Percentiles rank a stretch among this genome's conserved stretches.
Conservation (phyloP, 2,888 invertebrate genomes). For the Chesias legatella region DNA sequence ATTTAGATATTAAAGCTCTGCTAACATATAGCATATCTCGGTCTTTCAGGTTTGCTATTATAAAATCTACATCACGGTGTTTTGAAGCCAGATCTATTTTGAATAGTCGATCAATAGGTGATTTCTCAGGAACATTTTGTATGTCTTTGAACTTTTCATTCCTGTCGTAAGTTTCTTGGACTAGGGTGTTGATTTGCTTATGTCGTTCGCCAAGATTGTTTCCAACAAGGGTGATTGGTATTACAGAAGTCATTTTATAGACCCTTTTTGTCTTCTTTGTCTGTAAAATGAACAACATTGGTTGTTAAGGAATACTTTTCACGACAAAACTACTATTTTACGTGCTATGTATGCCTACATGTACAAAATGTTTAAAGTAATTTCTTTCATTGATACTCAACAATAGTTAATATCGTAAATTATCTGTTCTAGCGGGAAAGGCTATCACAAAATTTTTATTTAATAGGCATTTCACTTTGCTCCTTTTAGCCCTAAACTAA, state of each 20-base stretch:
- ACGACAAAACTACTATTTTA: too few species aligned
- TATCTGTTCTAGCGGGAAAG: too few species aligned
- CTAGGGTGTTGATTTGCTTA: slow-evolving; percentile 25
- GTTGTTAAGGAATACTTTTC: too few species aligned
- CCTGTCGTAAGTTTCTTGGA: slow-evolving; percentile 13
- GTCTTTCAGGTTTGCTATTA: slow-evolving; percentile 48
- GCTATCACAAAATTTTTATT: too few species aligned
- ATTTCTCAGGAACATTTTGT: slow-evolving; percentile 12
- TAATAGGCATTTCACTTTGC: too few species aligned
- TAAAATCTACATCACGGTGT: slow-evolving; percentile 44
- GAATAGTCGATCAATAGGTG: slow-evolving; percentile 28
- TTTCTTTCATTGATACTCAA: too few species aligned
- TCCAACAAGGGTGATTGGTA: slow-evolving; percentile 11
- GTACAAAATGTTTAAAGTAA: too few species aligned
- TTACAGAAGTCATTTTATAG: slow-evolving; percentile 8
- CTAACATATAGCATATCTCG: slow-evolving; percentile 59
- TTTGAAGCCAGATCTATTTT: slow-evolving; percentile 46
- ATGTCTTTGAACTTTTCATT: slow-evolving; percentile 12
- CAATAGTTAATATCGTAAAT: too few species aligned
- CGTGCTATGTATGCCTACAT: too few species aligned
- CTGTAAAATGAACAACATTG: too few species aligned
- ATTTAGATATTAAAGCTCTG: slow-evolving; percentile 50
- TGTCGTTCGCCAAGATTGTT: slow-evolving; percentile 15
- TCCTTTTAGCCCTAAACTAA: too few species aligned
- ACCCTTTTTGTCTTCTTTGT: too few species aligned